A percentile compares a stretch with the other conserved stretches of the same genome.
phyloP scores from a whole-genome alignment of 2,797 vertebrate genomes.

The Hoplostethus atlanticus region DNA sequence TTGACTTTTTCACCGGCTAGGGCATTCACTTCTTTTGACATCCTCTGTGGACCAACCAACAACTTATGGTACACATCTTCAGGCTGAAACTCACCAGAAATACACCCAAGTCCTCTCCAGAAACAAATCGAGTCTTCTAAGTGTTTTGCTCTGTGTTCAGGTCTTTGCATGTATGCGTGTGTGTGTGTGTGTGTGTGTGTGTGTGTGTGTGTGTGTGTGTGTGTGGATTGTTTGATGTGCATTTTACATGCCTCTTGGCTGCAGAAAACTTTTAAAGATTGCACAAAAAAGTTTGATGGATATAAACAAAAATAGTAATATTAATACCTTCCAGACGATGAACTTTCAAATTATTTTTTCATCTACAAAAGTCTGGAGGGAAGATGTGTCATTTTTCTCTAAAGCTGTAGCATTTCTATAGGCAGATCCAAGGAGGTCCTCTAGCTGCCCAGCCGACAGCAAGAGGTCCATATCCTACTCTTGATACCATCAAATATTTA shows the following conservation, averaged over 20 bases:
- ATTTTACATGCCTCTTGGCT: neutral
- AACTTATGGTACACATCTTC: slow-evolving; percentile 63
- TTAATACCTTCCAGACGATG: slow-evolving; percentile 25
- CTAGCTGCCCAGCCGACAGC: slow-evolving; percentile 26
- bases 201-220: neutral
- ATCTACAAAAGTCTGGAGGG: neutral
- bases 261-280: neutral
- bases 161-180: neutral
- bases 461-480: slow-evolving; percentile 20
- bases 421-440: slow-evolving; percentile 33
- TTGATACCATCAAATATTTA: slow-evolving; percentile 60
- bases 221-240: neutral
- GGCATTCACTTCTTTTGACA: slow-evolving; percentile 57
- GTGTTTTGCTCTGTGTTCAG: slow-evolving; percentile 4
- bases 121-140: slow-evolving; percentile 44
- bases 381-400: slow-evolving; percentile 38
- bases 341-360: neutral
- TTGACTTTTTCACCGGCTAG: slow-evolving; percentile 43
- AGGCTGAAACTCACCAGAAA: slow-evolving; percentile 60
- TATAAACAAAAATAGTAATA: slow-evolving; percentile 11
- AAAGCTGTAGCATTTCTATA: slow-evolving; percentile 25
- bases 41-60: slow-evolving; percentile 57
- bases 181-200: neutral
- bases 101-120: slow-evolving; percentile 47
- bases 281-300: neutral